Percentiles rank a stretch among this genome's conserved stretches.
phyloP scores from a whole-genome alignment of 2,113 vertebrate genomes.

The Phalacrocorax brasilianus region DNA sequence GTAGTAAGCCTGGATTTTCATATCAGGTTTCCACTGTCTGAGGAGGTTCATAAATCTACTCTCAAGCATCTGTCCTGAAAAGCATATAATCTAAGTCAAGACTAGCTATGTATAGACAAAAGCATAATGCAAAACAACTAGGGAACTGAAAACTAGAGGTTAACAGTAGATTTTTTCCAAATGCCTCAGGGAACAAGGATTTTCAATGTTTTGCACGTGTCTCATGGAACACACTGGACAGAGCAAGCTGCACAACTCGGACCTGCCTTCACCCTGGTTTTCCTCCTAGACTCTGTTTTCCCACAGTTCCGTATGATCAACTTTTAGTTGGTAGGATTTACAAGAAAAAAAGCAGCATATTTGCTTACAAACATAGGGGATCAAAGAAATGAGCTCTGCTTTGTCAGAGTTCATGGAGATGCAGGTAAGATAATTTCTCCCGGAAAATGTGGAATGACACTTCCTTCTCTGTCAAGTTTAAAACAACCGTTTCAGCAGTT shows the following conservation, averaged over 20 bases:
- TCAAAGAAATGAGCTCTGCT: background rate
- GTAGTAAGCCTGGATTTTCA: background rate
- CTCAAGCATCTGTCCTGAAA: background rate
- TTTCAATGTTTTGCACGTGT: background rate
- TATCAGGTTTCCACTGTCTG: background rate
- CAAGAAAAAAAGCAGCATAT: background rate
- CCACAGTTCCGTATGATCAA: background rate
- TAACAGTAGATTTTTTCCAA: background rate
- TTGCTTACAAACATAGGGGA: background rate
- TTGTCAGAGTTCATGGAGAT: background rate
- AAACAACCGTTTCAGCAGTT: slow-evolving; percentile 12
- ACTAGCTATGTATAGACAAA: background rate
- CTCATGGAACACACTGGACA: background rate
- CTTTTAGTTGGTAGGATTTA: background rate
- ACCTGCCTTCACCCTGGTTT: background rate
- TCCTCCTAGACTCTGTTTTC: background rate
- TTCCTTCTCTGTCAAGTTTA: background rate
- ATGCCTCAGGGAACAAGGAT: background rate
- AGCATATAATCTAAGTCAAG: background rate
- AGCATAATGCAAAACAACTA: background rate
- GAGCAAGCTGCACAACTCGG: background rate
- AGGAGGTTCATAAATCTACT: background rate
- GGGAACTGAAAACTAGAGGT: background rate
- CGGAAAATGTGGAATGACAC: background rate
- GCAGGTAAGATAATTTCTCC: background rate